Evolutionary conservation across 2,797 vertebrate genomes (phyloP), one percentile per base, ranked within the genome.

Genomic region (Macrochelys suwanniensis): DNA sequence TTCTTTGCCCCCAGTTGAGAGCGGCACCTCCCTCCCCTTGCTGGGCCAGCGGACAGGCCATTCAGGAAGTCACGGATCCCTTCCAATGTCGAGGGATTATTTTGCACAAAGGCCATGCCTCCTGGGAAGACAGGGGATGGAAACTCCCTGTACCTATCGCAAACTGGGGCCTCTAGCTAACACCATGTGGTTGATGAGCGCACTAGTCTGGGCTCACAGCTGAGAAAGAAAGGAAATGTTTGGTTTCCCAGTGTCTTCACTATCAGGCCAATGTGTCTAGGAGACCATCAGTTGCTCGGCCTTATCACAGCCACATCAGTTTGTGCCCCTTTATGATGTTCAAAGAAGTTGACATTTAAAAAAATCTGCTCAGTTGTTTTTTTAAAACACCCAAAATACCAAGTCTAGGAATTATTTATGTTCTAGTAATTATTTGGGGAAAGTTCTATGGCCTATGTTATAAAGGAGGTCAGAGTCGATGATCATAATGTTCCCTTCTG

Each of bases 41-140:
- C 57, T 47, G 0, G 1, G 56, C 92, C 81, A 10, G 87, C 80
- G 93, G 51, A 95, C 89, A 88, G 88, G 88, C 0, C 0, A 94
- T 84, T 91, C 0, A 97, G 94, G 94, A 98, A 96, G 96, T 88
- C 4, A 3, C 17, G 11, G 81, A 26, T 56, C 93, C 94, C 0
- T 25, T 96, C 96, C 95, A 94, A 96, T 97, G 96, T 98, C 96
- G 89, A 97, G 96, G 87, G 94, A 97, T 98, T 96, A 93, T 87
- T 97, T 96, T 93, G 92, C 95, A 94, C 93, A 92, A 93, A 96
- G 94, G 94, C 94, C 96, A 91, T 89, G 84, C 91, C 94, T 94
- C 91, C 93, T 84, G 94, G 89, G 21, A 71, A 37, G 61, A 15
- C 56, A 51, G 7, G 19, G 33, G n/a, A 42, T 71, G 68, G 19